Conservation (phyloP, 2,888 invertebrate genomes). For the Ichneumoninae sp. region DNA sequence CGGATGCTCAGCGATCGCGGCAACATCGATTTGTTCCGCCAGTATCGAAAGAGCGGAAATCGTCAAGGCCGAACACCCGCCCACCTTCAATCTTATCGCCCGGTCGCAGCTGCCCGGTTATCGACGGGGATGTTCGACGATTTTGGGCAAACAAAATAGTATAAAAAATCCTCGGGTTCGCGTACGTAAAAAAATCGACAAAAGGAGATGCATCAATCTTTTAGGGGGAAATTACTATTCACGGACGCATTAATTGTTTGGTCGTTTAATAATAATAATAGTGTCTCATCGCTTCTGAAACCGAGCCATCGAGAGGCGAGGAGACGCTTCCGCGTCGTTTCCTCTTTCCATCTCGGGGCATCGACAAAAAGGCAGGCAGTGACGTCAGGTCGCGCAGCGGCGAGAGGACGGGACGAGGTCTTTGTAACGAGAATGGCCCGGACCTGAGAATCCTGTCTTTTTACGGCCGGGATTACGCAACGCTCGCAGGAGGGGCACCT, state of each 20-base stretch:
- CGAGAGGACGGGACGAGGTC: constrained; percentile 19
- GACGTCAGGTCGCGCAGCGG: constrained; percentile 32
- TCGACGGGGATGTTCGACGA: background rate
- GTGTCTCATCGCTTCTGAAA: background rate
- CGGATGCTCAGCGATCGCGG: constrained; percentile 17
- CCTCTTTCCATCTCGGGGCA: constrained; percentile 27
- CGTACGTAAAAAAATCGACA: background rate
- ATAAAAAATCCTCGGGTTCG: background rate
- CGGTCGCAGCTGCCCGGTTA: constrained; percentile 25
- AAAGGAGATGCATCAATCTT: background rate
- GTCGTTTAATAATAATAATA: background rate
- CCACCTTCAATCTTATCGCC: constrained; percentile 38
- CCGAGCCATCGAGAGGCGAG: background rate
- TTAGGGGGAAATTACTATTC: background rate
- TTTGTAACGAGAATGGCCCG: constrained; percentile 43
- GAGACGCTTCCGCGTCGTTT: constrained; percentile 35
- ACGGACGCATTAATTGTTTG: background rate
- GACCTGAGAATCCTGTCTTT: constrained; percentile 48
- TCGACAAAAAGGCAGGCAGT: constrained; percentile 31
- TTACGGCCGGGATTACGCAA: constrained; percentile 51
- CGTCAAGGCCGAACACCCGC: constrained; percentile 17
- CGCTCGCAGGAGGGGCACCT: constrained; percentile 27
- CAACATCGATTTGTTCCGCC: constrained; percentile 19
- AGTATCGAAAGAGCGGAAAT: constrained; percentile 25
- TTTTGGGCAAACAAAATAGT: background rate